Base-by-base conservation (phyloP, 2,888 invertebrate species). In the Heliconius hortense region DNA sequence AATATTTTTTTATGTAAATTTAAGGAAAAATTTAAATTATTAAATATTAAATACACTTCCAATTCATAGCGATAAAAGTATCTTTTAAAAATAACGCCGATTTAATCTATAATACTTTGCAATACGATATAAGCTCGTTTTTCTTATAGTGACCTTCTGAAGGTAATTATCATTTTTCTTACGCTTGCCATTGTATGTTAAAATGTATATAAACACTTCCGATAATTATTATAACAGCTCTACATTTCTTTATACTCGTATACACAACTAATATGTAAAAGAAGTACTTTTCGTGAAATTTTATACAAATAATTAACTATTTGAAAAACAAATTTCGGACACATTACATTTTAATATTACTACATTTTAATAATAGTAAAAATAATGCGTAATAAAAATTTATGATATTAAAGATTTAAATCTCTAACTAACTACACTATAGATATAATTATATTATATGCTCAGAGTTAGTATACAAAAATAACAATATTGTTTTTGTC, bases 111-210 rank as follows among this genome's bases (percentile, higher is more conserved):
- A 39, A 67, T 43, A 67, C 28, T 26, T 24, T 35, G 15, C n/a
- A 35, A 35, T 64, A 24, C 10, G 64, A 64, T 15, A 28, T 62
- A 2, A 4, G 63, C 4, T 64, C 43, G 21, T 7, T 68, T 60
- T 68, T 68, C 62, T 74, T 31, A 21, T 24, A 11, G 67, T 71
- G 39, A 59, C 39, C 68, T 69, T 74, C n/a, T 64, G 13, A 11
- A 73, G 35, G 18, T 63, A 53, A 59, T 64, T 56, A 73, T 66
- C 11, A 73, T 73, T 67, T 73, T 66, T 73, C 66, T 39, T 66
- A 53, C 26, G 39, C 56, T 26, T 43, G 35, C 73, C 56, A 73
- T 73, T 67, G 73, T 56, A 73, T 73, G 66, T 35, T 56, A 71
- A 68, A 68, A 68, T 53, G 28, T n/a, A n/a, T 13, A 11, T 64